Conservation (phyloP, 2,888 invertebrate genomes). For the Cephus runcator region DNA sequence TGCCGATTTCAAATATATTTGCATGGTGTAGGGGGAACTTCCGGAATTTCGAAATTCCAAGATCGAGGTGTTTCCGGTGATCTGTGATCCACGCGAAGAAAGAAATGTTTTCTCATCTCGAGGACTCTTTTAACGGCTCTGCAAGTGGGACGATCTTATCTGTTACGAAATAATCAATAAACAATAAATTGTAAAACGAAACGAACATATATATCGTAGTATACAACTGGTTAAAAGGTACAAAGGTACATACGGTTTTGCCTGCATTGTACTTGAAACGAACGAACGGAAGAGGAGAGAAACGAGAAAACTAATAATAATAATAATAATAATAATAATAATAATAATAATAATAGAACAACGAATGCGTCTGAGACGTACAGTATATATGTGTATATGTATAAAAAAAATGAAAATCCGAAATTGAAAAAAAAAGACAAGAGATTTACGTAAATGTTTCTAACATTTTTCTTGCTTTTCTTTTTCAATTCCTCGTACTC, state of each 20-base stretch:
- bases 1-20: background rate
- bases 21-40: background rate
- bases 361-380: conserved; percentile 24
- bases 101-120: conserved; percentile 7
- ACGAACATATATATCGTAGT: conserved; percentile 8
- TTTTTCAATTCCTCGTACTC: background rate
- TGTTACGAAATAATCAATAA: background rate
- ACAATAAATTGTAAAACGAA: conserved; percentile 3
- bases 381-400: conserved; percentile 21
- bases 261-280: conserved; percentile 52
- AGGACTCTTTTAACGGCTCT: conserved; percentile 11
- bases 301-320: background rate
- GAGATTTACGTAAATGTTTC: conserved; percentile 16
- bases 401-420: conserved; percentile 30
- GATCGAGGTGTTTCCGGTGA: background rate
- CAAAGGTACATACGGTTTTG: conserved; percentile 45
- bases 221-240: conserved; percentile 34
- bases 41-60: background rate
- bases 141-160: background rate
- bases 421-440: conserved; percentile 26
- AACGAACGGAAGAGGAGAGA: conserved; percentile 29
- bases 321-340: background rate
- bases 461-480: background rate
- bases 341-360: conserved; percentile 19
- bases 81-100: background rate